A percentile compares a stretch with the other conserved stretches of the same genome.
These are phyloP conservation scores for Anodontia alba DNA, from an alignment of 2,888 invertebrate genomes.

Conservation along the genomic window DNA sequence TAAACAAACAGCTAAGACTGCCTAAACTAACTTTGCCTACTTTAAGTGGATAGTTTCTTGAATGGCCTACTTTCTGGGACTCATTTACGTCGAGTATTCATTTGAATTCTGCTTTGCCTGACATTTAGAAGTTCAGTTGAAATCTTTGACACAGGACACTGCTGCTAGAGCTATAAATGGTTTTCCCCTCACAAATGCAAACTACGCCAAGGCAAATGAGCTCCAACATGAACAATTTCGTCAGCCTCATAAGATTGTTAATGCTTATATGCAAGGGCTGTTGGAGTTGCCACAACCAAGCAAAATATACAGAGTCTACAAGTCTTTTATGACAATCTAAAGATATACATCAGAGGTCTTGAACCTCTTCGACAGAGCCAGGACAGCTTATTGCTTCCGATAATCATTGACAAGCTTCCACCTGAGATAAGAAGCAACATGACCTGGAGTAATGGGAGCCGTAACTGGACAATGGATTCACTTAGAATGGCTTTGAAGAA, in stretches of 20 bases:
- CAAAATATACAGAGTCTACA: constrained; percentile 7
- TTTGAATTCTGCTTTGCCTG: not conserved
- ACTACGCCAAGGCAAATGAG: constrained; percentile 14
- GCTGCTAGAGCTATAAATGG: constrained; percentile 14
- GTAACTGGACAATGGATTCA: constrained; percentile 26
- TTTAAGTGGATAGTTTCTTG: constrained; percentile 12
- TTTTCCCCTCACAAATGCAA: constrained; percentile 20
- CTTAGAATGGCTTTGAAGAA: constrained; percentile 33
- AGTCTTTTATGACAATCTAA: too few relatives aligned
- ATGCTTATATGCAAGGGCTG: constrained; percentile 25
- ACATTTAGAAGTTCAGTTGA: constrained; percentile 20
- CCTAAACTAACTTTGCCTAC: constrained; percentile 18
- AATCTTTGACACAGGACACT: constrained; percentile 12
- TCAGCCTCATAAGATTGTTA: constrained; percentile 16
- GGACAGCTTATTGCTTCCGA: constrained; percentile 31
- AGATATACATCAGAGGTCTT: too few relatives aligned
- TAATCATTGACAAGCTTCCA: too few relatives aligned
- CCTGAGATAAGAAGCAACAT: not conserved
- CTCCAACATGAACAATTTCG: constrained; percentile 14
- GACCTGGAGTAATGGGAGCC: constrained; percentile 26
- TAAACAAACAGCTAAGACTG: constrained; percentile 19
- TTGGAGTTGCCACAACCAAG: constrained; percentile 20
- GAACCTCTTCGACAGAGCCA: constrained; percentile 33
- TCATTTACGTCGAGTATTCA: constrained; percentile 6
- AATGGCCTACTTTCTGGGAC: constrained; percentile 28